These are phyloP conservation scores for Pteropus rufus DNA, from an alignment of 2,797 vertebrate genomes.

Conservation along the genomic window DNA sequence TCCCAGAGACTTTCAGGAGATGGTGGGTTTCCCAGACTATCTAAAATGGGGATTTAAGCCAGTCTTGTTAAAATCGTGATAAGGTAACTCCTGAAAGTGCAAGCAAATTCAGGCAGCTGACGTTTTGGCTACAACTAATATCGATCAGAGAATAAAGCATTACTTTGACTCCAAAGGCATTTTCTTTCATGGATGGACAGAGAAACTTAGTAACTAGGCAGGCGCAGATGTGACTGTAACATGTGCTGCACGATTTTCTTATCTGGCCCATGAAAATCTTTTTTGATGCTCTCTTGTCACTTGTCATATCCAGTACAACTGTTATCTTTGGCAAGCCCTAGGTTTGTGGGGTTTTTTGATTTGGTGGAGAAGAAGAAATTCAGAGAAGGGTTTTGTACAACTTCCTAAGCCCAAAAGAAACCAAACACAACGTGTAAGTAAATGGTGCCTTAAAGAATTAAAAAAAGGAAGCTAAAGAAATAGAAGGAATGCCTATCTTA, in stretches of 20 bases:
- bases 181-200: not conserved
- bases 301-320: not conserved
- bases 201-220: not conserved
- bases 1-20: not conserved
- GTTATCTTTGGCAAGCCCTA: not conserved
- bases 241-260: fast-evolving
- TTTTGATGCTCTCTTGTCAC: not conserved
- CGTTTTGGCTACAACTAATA: not conserved
- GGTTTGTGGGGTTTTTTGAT: not conserved
- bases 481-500: not conserved
- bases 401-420: not conserved
- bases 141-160: conserved; percentile 6
- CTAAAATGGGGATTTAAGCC: not conserved
- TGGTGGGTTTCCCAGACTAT: not conserved
- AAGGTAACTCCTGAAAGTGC: not conserved
- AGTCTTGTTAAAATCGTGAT: conserved; percentile 14
- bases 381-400: not conserved
- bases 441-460: not conserved
- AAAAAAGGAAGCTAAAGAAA: conserved; percentile 1
- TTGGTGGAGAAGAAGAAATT: not conserved
- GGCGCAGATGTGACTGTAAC: not conserved
- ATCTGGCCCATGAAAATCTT: not conserved
- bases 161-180: conserved; percentile 1
- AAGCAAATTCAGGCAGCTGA: conserved; percentile 13
- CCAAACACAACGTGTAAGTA: not conserved